Conservation (phyloP, 2,888 invertebrate species). For the Crocallis elinguaria region DNA sequence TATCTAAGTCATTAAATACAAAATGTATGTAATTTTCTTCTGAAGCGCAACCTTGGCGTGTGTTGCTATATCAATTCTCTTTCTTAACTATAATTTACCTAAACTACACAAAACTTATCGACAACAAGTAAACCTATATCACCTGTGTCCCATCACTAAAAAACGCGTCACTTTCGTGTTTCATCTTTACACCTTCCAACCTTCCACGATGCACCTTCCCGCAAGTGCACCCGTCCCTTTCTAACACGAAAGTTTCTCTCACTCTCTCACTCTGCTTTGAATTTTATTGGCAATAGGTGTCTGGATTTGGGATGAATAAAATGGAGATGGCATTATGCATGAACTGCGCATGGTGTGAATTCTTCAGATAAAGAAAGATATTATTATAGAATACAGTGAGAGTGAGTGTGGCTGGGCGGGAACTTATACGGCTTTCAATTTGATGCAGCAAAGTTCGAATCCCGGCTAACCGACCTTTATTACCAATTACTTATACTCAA, state of each 20-base stretch:
- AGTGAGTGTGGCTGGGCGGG: no score
- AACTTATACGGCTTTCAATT: no score
- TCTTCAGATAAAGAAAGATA: no score
- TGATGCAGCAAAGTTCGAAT: no score
- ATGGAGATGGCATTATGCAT: constrained; percentile 14
- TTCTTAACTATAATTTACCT: no score
- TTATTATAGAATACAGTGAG: no score
- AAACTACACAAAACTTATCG: neutral
- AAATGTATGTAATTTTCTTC: no score
- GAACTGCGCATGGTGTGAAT: neutral
- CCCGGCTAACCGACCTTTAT: no score
- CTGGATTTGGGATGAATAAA: constrained; percentile 24
- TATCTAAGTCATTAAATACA: no score
- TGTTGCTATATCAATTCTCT: no score
- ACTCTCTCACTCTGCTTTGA: constrained; percentile 42
- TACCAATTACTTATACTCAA: no score
- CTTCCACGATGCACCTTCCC: constrained; percentile 68
- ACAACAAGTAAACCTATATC: constrained; percentile 35
- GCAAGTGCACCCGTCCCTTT: constrained; percentile 51
- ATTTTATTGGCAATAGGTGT: constrained; percentile 35
- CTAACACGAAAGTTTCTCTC: constrained; percentile 34
- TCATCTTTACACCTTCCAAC: constrained; percentile 76
- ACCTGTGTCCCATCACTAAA: constrained; percentile 58
- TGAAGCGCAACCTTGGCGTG: no score
- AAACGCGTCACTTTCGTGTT: constrained; percentile 79